Evolutionary conservation across 2,797 vertebrate genomes (phyloP).

Genomic region (Oceanodroma leucorhoa): DNA sequence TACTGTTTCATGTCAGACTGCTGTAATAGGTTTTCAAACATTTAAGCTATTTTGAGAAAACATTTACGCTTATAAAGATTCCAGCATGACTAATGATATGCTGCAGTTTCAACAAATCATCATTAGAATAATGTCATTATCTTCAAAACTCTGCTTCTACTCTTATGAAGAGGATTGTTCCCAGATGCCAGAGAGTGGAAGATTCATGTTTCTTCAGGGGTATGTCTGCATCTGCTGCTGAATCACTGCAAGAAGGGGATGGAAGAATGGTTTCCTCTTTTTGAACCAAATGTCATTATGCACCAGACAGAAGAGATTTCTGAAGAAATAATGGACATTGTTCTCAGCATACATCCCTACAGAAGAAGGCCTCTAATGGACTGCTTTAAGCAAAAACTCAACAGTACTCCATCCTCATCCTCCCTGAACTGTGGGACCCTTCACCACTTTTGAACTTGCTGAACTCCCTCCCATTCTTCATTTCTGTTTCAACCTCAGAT

Average conservation of each 20-base stretch:
- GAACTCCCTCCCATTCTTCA: no score
- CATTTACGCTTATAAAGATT: neutral
- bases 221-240: neutral
- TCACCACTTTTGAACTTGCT: no score
- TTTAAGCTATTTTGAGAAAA: constrained; percentile 38
- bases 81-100: constrained; percentile 11
- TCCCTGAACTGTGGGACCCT: no score
- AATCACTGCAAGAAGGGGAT: constrained; percentile 14
- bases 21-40: constrained; percentile 1
- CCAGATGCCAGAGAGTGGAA: neutral
- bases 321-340: constrained; percentile 31
- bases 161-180: constrained; percentile 6
- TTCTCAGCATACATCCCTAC: neutral
- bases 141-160: constrained; percentile 20
- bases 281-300: constrained; percentile 12
- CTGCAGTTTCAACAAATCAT: constrained; percentile 25
- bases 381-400: no score
- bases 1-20: neutral
- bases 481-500: no score
- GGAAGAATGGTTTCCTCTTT: constrained; percentile 27
- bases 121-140: constrained; percentile 28
- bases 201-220: constrained; percentile 18
- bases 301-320: constrained; percentile 17
- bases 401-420: no score
- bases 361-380: neutral